These are phyloP conservation scores for Trichonephila clavipes DNA, from an alignment of 1,140 invertebrate genomes.

Conservation along the genomic window DNA sequence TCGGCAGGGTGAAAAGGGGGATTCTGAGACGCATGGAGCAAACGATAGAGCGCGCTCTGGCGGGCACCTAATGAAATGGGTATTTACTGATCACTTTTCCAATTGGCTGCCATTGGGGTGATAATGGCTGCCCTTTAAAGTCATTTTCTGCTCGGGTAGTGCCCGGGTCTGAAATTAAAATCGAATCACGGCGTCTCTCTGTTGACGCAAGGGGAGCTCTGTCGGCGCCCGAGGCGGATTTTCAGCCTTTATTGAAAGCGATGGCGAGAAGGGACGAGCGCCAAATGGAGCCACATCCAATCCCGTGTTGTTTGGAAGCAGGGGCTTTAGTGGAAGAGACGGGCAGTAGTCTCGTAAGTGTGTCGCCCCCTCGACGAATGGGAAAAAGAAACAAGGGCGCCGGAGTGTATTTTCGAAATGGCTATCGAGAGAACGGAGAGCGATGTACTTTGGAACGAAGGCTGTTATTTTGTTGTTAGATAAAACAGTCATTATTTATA, in stretches of 20 bases:
- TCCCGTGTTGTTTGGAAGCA: neutral
- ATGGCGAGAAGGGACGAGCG: conserved; percentile 37
- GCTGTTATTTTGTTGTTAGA: too few species aligned
- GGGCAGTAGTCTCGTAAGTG: neutral
- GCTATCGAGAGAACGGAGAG: neutral
- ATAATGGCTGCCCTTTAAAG: conserved; percentile 76
- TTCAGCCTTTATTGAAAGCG: conserved; percentile 61
- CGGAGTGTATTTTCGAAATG: neutral
- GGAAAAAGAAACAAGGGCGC: neutral
- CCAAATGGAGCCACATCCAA: conserved; percentile 43
- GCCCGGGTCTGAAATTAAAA: conserved; percentile 75
- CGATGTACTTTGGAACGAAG: neutral
- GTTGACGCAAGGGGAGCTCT: conserved; percentile 63
- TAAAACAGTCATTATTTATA: too few species aligned
- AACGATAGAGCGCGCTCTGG: conserved; percentile 49
- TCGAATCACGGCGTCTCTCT: conserved; percentile 71
- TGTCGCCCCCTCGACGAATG: neutral
- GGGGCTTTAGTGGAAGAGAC: neutral
- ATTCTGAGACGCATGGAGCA: neutral
- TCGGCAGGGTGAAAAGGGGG: conserved; percentile 1
- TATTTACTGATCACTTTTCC: conserved; percentile 77
- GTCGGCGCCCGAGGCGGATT: conserved; percentile 2
- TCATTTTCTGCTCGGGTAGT: conserved; percentile 75
- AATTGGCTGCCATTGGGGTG: conserved; percentile 76
- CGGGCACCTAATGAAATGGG: conserved; percentile 75